Evolutionary conservation across 2,888 invertebrate genomes (phyloP), one percentile per base, ranked within the genome.

Genomic region (Erebia aethiops): DNA sequence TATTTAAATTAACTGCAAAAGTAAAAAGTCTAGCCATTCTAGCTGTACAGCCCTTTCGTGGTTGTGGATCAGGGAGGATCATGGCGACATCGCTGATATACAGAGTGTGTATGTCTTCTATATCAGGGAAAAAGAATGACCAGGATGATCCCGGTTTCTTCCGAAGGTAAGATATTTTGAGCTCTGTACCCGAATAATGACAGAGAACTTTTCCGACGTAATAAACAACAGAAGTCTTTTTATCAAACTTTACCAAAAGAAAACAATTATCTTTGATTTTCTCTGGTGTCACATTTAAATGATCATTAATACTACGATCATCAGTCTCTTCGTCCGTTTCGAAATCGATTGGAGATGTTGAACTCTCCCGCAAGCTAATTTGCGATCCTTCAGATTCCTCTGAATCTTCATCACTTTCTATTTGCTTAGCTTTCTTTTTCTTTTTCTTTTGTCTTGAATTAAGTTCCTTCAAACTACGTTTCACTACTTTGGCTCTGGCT

Each of bases 1-100:
- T 73, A 69, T 66, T 65, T 57, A 75, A 73, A 75, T 75, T 66
- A 71, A 75, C 62, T 73, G 66, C 56, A 68, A 75, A 73, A 73
- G 69, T 71, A 69, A 67, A 72, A 72, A 68, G 60, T 71, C 67
- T 56, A 56, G 54, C 54, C 54, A 18, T 56, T 56, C 54, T 56
- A 56, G 18, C 54, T 56, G 54, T 56, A 56, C 54, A 56, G 18
- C 18, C 3, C 21, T 18, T 21, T 56, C 21, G 16, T 56, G 18
- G 54, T 70, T 71, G 65, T 51, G 69, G 75, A 70, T 73, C 68
- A 73, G 71, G 71, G 46, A 75, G 63, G 51, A 75, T 71, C 68
- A 70, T 71, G 51, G 51, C 51, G 1, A 68, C 46, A 18, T 56
- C 54, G 18, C 10, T 56, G 10, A 56, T 56, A 21, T 11, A 56